Evolutionary conservation across 2,113 vertebrate species (phyloP).

Genomic region (Zosterops borbonicus): DNA sequence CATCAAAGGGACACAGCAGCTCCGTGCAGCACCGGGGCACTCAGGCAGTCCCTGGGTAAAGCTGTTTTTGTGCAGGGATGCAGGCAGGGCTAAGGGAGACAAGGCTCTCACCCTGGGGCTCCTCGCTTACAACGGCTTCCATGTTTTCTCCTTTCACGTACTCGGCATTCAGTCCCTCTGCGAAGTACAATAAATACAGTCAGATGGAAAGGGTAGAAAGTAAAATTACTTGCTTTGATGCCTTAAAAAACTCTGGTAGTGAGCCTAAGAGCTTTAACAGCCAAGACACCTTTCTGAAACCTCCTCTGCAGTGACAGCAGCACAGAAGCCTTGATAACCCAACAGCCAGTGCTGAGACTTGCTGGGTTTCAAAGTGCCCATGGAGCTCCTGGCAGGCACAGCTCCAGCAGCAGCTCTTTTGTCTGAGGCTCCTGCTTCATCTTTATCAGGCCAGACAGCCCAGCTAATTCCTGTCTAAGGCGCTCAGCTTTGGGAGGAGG

Average conservation of each 20-base stretch:
- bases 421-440: neutral
- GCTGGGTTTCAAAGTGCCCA: neutral
- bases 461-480: neutral
- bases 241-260: neutral
- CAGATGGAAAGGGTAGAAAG: neutral
- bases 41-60: neutral
- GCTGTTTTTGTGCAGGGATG: neutral
- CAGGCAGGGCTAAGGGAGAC: neutral
- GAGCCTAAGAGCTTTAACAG: neutral
- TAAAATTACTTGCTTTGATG: neutral
- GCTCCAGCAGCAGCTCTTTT: neutral
- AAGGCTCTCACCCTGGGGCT: slow-evolving; percentile 86
- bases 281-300: neutral
- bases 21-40: accelerated
- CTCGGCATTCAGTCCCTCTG: slow-evolving; percentile 89
- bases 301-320: neutral
- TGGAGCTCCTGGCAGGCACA: neutral
- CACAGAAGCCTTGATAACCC: neutral
- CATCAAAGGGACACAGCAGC: neutral
- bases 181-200: slow-evolving; percentile 16
- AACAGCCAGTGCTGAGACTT: neutral
- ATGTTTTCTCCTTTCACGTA: slow-evolving; percentile 89
- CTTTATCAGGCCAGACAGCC: neutral
- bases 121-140: slow-evolving; percentile 86
- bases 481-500: neutral